Conservation (phyloP, 2,113 vertebrate species). For the Pandion haliaetus region DNA sequence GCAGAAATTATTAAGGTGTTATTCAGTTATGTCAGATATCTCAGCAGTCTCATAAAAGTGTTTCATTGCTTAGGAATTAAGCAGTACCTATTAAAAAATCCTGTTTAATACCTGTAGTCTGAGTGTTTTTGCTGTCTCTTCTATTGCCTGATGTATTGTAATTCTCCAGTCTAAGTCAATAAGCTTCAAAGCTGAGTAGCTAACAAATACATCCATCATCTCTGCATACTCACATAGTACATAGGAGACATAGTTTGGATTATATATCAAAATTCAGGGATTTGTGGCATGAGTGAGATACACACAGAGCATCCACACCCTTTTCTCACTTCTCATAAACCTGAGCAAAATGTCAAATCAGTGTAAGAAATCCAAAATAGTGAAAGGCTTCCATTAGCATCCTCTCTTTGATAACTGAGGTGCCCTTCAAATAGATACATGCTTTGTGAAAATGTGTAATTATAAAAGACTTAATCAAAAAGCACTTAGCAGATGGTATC, state of each 20-base stretch:
- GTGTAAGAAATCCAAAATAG: background rate
- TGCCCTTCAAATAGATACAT: constrained; percentile 24
- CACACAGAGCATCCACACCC: background rate
- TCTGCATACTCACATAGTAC: background rate
- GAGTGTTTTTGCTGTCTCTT: background rate
- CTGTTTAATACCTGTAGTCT: background rate
- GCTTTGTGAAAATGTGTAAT: constrained; percentile 48
- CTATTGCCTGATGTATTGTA: background rate
- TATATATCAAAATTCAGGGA: background rate
- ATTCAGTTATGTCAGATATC: background rate
- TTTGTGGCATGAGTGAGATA: background rate
- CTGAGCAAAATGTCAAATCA: background rate
- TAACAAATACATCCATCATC: background rate
- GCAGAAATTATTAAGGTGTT: background rate
- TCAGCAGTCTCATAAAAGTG: background rate
- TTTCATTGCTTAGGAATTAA: background rate
- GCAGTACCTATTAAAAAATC: background rate
- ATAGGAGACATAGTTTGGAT: background rate
- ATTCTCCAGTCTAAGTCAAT: background rate
- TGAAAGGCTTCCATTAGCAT: background rate
- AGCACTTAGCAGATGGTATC: constrained; percentile 47
- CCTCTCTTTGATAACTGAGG: background rate
- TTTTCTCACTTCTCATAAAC: background rate
- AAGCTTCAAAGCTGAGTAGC: background rate
- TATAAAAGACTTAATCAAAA: constrained; percentile 57